These are phyloP conservation scores for Protomyctophum bolini DNA, from an alignment of 2,113 vertebrate species.

Conservation along the genomic window DNA sequence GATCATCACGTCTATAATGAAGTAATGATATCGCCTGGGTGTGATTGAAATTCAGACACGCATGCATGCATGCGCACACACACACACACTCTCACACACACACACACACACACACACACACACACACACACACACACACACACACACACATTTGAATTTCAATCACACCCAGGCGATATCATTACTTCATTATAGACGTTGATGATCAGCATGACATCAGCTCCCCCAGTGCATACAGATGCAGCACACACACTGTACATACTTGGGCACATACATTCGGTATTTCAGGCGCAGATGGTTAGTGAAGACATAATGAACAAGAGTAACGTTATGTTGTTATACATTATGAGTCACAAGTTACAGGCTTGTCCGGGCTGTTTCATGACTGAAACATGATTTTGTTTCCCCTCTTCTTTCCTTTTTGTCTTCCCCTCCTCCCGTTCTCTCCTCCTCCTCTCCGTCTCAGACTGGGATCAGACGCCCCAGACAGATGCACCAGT, in stretches of 20 bases:
- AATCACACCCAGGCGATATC: conserved; percentile 47
- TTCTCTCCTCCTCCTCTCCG: conserved; percentile 1
- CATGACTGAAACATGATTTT: neutral
- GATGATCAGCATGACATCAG: conserved; percentile 27
- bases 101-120: too few species aligned
- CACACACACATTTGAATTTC: too few species aligned
- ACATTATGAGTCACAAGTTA: neutral
- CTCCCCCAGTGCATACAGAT: conserved; percentile 22
- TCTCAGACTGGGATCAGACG: conserved; percentile 80
- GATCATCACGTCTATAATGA: conserved; percentile 40
- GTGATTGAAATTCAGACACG: conserved; percentile 36
- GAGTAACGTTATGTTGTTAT: too few species aligned
- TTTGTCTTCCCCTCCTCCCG: conserved; percentile 6
- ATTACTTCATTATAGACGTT: conserved; percentile 44
- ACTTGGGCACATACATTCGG: neutral
- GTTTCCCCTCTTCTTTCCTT: neutral
- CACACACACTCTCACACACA: too few species aligned
- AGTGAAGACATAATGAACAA: too few species aligned
- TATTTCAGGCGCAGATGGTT: too few species aligned
- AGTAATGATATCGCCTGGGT: conserved; percentile 41
- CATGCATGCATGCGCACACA: too few species aligned
- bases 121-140: too few species aligned
- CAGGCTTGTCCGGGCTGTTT: neutral
- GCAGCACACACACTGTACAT: too few species aligned
- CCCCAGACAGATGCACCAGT: conserved; percentile 88